phyloP scores from a whole-genome alignment of 2,888 invertebrate genomes.

The Cephonodes hylas region DNA sequence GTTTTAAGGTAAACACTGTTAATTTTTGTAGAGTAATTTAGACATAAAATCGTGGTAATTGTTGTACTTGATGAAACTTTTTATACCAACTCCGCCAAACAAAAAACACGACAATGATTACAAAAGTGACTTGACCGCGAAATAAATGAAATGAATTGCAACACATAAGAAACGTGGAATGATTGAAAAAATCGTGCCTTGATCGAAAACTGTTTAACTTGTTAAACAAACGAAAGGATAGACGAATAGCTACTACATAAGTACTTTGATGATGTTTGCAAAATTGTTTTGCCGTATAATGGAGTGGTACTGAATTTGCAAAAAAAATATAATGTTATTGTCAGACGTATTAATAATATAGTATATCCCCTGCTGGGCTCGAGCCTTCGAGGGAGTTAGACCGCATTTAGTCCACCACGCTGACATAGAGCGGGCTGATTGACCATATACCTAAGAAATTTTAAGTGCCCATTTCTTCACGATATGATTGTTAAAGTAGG shows the following conservation, averaged over 20 bases:
- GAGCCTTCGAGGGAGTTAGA: too few species aligned
- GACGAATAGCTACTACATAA: neutral
- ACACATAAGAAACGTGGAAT: conserved; percentile 22
- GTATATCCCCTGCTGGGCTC: too few species aligned
- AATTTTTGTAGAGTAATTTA: neutral
- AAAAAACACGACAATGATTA: conserved; percentile 26
- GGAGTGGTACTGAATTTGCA: too few species aligned
- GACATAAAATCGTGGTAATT: neutral
- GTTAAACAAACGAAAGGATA: neutral
- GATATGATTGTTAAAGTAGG: too few species aligned
- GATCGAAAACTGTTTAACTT: conserved; percentile 14
- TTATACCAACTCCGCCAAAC: conserved; percentile 13
- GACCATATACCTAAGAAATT: too few species aligned
- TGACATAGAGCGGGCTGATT: too few species aligned
- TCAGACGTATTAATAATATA: too few species aligned
- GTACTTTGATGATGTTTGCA: neutral
- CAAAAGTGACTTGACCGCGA: conserved; percentile 35
- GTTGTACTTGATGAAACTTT: conserved; percentile 8
- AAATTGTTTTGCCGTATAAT: neutral
- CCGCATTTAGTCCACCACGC: too few species aligned
- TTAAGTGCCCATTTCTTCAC: too few species aligned
- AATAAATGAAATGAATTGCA: conserved; percentile 37
- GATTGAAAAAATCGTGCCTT: conserved; percentile 15
- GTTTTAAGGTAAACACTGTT: neutral
- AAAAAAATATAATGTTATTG: too few species aligned